Evolutionary conservation across 2,888 invertebrate genomes (phyloP).

Genomic region (Caradrina kadenii): DNA sequence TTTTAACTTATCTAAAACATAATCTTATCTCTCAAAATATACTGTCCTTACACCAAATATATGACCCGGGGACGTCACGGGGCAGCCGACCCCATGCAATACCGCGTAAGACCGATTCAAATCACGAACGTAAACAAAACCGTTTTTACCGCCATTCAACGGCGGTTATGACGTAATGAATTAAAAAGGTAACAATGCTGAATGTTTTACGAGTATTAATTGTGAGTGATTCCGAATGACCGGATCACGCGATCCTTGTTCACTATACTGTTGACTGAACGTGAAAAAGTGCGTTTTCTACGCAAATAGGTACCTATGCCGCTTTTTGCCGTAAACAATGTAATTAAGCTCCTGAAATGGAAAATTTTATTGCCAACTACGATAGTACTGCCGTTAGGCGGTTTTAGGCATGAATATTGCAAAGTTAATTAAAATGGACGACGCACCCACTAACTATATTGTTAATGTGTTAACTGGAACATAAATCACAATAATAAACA

Average conservation of each 20-base stretch:
- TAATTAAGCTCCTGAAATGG: constrained; percentile 27
- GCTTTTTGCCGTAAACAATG: constrained; percentile 23
- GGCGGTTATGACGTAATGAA: constrained; percentile 82
- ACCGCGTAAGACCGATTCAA: constrained; percentile 69
- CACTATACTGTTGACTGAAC: constrained; percentile 39
- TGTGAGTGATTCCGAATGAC: constrained; percentile 69
- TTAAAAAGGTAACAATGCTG: constrained; percentile 78
- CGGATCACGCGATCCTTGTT: constrained; percentile 67
- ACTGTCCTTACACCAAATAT: constrained; percentile 64
- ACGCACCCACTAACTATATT: neutral
- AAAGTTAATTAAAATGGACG: constrained; percentile 10
- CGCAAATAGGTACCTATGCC: constrained; percentile 15
- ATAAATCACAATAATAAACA: neutral
- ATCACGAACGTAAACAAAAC: constrained; percentile 84
- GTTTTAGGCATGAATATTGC: constrained; percentile 7
- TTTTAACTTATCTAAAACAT: constrained; percentile 53
- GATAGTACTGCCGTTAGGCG: constrained; percentile 1
- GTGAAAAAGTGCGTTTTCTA: constrained; percentile 45
- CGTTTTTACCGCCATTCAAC: constrained; percentile 82
- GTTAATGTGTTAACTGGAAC: neutral
- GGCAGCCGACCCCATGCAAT: constrained; percentile 41
- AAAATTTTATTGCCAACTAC: constrained; percentile 38
- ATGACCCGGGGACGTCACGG: constrained; percentile 52
- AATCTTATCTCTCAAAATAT: constrained; percentile 72
- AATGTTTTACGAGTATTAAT: constrained; percentile 84